phyloP scores from a whole-genome alignment of 92 coral and sea anemone species.

The Phenganax stokvisi region DNA sequence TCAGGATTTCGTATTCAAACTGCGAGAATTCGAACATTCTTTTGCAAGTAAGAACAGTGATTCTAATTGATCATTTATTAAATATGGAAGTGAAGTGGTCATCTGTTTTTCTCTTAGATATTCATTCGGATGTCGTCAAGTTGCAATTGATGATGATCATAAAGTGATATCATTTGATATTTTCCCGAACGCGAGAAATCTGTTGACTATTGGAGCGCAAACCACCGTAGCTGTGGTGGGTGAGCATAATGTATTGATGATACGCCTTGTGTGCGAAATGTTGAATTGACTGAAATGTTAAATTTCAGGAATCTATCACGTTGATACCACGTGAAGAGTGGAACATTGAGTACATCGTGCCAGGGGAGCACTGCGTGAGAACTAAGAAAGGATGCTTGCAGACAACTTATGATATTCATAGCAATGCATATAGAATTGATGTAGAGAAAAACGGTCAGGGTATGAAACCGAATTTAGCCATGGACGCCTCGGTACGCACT shows the following conservation, averaged over 20 bases:
- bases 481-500: conserved; percentile 56
- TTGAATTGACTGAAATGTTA: neutral
- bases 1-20: conserved; percentile 19
- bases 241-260: neutral
- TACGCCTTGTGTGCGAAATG: neutral
- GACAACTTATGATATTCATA: conserved; percentile 58
- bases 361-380: conserved; percentile 76
- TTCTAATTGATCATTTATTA: too few relatives aligned
- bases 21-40: conserved; percentile 9
- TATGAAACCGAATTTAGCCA: conserved; percentile 38
- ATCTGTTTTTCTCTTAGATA: conserved; percentile 48
- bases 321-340: conserved; percentile 63
- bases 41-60: conserved; percentile 27
- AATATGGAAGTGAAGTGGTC: neutral
- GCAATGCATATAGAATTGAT: conserved; percentile 35
- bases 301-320: conserved; percentile 63
- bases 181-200: conserved; percentile 34
- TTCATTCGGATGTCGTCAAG: conserved; percentile 88
- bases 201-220: conserved; percentile 47
- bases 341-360: conserved; percentile 56
- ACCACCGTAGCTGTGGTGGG: conserved; percentile 80
- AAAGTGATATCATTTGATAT: conserved; percentile 51
- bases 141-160: conserved; percentile 61
- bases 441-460: conserved; percentile 36
- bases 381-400: conserved; percentile 62